phyloP scores from a whole-genome alignment of 2,113 vertebrate species.

The Osmerus eperlanus region DNA sequence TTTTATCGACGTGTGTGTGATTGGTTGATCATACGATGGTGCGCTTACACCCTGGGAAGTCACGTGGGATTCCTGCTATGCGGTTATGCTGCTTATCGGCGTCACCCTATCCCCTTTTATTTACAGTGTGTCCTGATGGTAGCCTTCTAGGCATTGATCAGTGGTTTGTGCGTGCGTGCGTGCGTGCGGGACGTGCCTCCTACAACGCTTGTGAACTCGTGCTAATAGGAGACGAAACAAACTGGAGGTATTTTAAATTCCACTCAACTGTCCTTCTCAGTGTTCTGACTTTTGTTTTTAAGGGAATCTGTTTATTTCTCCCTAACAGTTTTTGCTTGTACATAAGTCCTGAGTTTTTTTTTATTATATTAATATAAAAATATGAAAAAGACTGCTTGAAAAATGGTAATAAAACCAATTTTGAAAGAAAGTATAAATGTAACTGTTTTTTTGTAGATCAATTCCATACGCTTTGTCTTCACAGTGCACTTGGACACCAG shows the following conservation, averaged over 20 bases:
- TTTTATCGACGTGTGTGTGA: neutral
- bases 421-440: slow-evolving; percentile 48
- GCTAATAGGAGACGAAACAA: slow-evolving; percentile 18
- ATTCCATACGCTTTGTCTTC: too few species aligned
- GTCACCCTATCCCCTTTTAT: too few species aligned
- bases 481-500: too few species aligned
- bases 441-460: neutral
- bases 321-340: slow-evolving; percentile 53
- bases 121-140: neutral
- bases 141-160: too few species aligned
- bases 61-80: too few species aligned
- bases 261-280: slow-evolving; percentile 19
- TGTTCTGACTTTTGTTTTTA: slow-evolving; percentile 47
- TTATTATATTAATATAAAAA: slow-evolving; percentile 65
- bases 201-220: slow-evolving; percentile 17
- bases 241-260: slow-evolving; percentile 31
- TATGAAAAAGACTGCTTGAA: slow-evolving; percentile 50
- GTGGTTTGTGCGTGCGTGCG: neutral
- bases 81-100: too few species aligned
- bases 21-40: too few species aligned
- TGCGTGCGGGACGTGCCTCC: neutral
- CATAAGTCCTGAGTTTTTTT: slow-evolving; percentile 63
- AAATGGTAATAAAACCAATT: slow-evolving; percentile 57
- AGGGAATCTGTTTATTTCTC: slow-evolving; percentile 24
- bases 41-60: too few species aligned